These are phyloP conservation scores for Dendroctonus valens DNA, from an alignment of 1,140 invertebrate genomes.

Conservation along the genomic window DNA sequence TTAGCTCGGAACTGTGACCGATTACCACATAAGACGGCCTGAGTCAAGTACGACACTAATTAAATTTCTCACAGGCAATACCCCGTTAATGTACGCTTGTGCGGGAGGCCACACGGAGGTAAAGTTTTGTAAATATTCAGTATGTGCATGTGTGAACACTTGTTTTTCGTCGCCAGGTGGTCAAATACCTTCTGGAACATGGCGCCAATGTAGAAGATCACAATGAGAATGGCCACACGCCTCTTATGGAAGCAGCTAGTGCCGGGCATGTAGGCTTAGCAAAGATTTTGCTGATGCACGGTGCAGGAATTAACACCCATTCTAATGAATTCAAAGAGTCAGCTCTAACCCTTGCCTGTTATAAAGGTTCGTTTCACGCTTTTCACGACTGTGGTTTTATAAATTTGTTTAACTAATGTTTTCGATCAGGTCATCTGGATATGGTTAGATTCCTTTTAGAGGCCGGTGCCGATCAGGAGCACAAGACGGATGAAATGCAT, in stretches of 20 bases:
- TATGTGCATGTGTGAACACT: too few species aligned
- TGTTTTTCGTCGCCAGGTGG: constrained; percentile 53
- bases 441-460: constrained; percentile 87
- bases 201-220: constrained; percentile 97
- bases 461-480: constrained; percentile 93
- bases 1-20: constrained; percentile 20
- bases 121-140: constrained; percentile 1
- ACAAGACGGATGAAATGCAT: constrained; percentile 99
- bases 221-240: constrained; percentile 98
- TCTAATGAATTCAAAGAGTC: constrained; percentile 98
- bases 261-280: constrained; percentile 95
- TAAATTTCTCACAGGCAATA: constrained; percentile 61
- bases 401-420: too few species aligned
- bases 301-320: constrained; percentile 97
- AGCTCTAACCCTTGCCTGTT: constrained; percentile 93
- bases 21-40: background rate
- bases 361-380: constrained; percentile 63
- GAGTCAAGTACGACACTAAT: too few species aligned
- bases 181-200: constrained; percentile 81
- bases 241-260: constrained; percentile 97
- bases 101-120: constrained; percentile 91
- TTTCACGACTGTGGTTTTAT: background rate
- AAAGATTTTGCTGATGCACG: constrained; percentile 86
- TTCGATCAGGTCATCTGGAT: constrained; percentile 34
- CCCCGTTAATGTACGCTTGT: constrained; percentile 97